These are phyloP conservation scores for Cyclophora punctaria DNA, from an alignment of 2,888 invertebrate species.

Conservation along the genomic window DNA sequence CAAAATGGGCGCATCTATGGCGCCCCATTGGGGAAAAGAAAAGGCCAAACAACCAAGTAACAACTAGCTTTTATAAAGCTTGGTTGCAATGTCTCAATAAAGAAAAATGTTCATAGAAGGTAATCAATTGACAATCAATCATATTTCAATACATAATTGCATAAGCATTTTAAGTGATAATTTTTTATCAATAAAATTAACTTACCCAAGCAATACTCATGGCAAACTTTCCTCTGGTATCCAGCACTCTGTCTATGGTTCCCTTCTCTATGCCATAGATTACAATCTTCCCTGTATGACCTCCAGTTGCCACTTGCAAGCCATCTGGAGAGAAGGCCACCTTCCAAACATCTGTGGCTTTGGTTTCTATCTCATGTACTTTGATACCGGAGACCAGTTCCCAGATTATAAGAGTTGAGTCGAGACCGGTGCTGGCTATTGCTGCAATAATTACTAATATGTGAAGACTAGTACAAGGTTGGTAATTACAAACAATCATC, in stretches of 20 bases:
- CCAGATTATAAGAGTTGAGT: slow-evolving; percentile 94
- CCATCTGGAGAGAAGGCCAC: slow-evolving; percentile 95
- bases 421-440: slow-evolving; percentile 92
- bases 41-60: too few species aligned
- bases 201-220: slow-evolving; percentile 94
- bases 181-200: slow-evolving; percentile 15
- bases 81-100: background rate
- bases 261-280: slow-evolving; percentile 90
- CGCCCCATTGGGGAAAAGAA: too few species aligned
- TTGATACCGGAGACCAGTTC: slow-evolving; percentile 88
- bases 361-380: slow-evolving; percentile 87
- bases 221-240: slow-evolving; percentile 95
- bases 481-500: too few species aligned
- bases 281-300: slow-evolving; percentile 93
- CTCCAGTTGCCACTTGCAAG: slow-evolving; percentile 90
- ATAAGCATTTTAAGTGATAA: background rate
- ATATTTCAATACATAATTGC: background rate
- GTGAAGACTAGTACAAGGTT: too few species aligned
- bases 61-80: too few species aligned
- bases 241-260: slow-evolving; percentile 85
- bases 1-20: too few species aligned
- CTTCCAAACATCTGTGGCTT: slow-evolving; percentile 94
- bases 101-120: too few species aligned
- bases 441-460: slow-evolving; percentile 52
- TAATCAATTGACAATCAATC: too few species aligned